These are phyloP conservation scores for Amiota mariae DNA, from an alignment of 2,888 invertebrate genomes.

Conservation along the genomic window DNA sequence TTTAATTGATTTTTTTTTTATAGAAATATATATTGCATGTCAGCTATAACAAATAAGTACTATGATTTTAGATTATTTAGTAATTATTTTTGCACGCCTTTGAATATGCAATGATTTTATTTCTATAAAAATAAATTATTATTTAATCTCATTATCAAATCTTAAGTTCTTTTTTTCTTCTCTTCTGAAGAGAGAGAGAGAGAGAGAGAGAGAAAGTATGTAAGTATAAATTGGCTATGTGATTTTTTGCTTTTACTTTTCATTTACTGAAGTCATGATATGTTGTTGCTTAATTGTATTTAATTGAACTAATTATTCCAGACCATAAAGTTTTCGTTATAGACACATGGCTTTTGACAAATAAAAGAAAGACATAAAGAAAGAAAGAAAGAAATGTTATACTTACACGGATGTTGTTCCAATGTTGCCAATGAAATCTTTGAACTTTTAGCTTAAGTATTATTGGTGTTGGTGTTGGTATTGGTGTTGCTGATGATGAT, in stretches of 20 bases:
- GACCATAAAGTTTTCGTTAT: slow-evolving; percentile 63
- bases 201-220: too few species aligned
- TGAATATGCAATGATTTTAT: slow-evolving; percentile 1
- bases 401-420: too few species aligned
- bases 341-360: slow-evolving; percentile 49
- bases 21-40: too few species aligned
- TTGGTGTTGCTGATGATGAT: background rate
- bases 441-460: background rate
- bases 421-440: background rate
- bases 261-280: slow-evolving; percentile 36
- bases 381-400: too few species aligned
- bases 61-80: too few species aligned
- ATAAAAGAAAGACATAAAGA: background rate
- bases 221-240: background rate
- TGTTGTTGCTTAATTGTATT: slow-evolving; percentile 53
- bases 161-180: slow-evolving; percentile 24
- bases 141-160: slow-evolving; percentile 19
- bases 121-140: too few species aligned
- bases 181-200: slow-evolving; percentile 18
- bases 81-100: background rate
- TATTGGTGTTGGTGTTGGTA: too few species aligned
- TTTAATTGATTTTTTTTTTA: too few species aligned
- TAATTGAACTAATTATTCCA: slow-evolving; percentile 66
- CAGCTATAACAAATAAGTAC: too few species aligned
- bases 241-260: slow-evolving; percentile 25